phyloP scores from a whole-genome alignment of 2,797 vertebrate species.

The Lindbergichthys nudifrons region DNA sequence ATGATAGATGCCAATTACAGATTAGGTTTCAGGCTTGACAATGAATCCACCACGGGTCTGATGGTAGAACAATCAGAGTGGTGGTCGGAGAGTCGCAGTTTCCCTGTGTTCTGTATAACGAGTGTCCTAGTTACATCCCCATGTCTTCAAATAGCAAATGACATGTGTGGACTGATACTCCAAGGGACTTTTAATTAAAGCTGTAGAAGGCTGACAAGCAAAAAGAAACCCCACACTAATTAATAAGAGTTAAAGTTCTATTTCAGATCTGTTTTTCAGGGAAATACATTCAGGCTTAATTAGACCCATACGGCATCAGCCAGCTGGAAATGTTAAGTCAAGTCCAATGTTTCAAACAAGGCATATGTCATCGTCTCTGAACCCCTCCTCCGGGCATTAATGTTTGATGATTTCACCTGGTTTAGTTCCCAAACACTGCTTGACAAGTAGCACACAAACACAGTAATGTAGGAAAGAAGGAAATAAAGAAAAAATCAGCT shows the following conservation, averaged over 20 bases:
- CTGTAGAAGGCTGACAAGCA: constrained; percentile 78
- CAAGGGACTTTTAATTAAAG: constrained; percentile 87
- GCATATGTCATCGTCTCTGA: constrained; percentile 81
- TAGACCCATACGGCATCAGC: constrained; percentile 83
- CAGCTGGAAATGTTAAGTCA: constrained; percentile 85
- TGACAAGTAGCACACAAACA: constrained; percentile 30
- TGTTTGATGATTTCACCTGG: constrained; percentile 78
- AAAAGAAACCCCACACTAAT: constrained; percentile 77
- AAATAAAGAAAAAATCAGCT: neutral
- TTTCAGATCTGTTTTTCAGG: constrained; percentile 84
- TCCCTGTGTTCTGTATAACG: constrained; percentile 76
- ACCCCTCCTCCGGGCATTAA: constrained; percentile 37
- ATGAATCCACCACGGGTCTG: constrained; percentile 58
- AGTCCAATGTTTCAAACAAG: constrained; percentile 76
- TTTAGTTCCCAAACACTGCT: constrained; percentile 47
- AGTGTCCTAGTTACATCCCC: constrained; percentile 80
- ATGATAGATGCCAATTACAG: constrained; percentile 69
- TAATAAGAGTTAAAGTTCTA: constrained; percentile 83
- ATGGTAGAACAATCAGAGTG: constrained; percentile 59
- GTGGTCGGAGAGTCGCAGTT: constrained; percentile 60
- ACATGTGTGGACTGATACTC: constrained; percentile 83
- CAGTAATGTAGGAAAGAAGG: neutral
- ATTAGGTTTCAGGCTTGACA: constrained; percentile 60
- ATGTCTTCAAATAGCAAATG: constrained; percentile 83
- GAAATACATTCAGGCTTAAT: constrained; percentile 85